phyloP scores from a whole-genome alignment of 2,113 vertebrate species.

The Serinus canaria region DNA sequence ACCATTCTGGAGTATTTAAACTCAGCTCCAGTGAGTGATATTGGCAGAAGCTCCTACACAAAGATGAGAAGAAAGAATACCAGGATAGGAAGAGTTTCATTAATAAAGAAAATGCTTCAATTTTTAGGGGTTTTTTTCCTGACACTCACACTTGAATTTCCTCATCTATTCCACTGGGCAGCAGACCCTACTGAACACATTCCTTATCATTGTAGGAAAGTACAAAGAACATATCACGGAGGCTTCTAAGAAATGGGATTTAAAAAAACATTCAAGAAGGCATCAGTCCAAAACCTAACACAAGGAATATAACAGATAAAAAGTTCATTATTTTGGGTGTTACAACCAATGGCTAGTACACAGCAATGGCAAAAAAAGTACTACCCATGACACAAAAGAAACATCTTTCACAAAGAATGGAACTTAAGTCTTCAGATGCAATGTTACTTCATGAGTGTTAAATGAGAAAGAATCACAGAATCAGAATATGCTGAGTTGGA shows the following conservation, averaged over 20 bases:
- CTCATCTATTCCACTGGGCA: background rate
- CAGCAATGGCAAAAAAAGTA: background rate
- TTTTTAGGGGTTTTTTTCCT: background rate
- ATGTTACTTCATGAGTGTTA: background rate
- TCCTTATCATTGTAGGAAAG: background rate
- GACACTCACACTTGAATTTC: background rate
- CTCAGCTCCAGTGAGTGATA: background rate
- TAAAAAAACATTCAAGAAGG: background rate
- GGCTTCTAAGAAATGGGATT: background rate
- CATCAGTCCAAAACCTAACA: background rate
- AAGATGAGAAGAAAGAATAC: background rate
- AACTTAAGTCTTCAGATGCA: background rate
- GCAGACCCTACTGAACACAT: background rate
- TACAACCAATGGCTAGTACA: background rate
- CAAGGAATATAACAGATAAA: background rate
- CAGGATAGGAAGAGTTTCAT: background rate
- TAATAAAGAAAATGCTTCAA: background rate
- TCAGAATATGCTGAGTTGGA: background rate
- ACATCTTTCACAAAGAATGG: background rate
- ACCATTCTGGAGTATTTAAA: background rate
- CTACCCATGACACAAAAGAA: fast-evolving
- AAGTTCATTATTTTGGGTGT: background rate
- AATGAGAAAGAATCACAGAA: background rate
- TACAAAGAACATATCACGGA: background rate
- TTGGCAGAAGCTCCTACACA: background rate